A percentile compares a stretch with the other conserved stretches of the same genome.
These are phyloP conservation scores for Epinephelus lanceolatus DNA, from an alignment of 2,113 vertebrate genomes.

Conservation along the genomic window DNA sequence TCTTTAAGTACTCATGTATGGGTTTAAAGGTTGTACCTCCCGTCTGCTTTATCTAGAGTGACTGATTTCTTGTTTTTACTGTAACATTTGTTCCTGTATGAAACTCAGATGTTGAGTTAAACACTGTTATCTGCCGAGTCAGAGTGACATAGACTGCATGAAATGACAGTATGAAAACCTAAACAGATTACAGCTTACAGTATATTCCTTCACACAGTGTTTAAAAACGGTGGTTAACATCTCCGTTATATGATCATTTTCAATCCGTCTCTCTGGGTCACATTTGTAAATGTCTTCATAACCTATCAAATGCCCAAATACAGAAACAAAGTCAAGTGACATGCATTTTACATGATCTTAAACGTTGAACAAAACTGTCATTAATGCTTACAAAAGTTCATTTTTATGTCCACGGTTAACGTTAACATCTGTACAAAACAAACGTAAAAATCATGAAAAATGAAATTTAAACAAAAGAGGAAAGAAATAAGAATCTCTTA, in stretches of 20 bases:
- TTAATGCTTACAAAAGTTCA: constrained; percentile 44
- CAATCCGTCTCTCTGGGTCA: constrained; percentile 23
- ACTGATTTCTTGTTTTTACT: constrained; percentile 14
- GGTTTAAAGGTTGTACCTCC: constrained; percentile 1
- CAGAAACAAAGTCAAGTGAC: constrained; percentile 66
- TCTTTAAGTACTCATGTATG: constrained; percentile 39
- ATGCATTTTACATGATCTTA: constrained; percentile 60
- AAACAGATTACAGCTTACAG: constrained; percentile 6
- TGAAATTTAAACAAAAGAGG: constrained; percentile 14
- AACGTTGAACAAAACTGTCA: constrained; percentile 51
- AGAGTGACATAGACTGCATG: constrained; percentile 8
- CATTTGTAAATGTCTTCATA: constrained; percentile 56
- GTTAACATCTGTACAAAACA: constrained; percentile 60
- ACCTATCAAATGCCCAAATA: constrained; percentile 61
- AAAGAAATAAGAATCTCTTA: constrained; percentile 50
- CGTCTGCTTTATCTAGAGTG: not conserved
- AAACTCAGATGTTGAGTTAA: not conserved
- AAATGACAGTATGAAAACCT: constrained; percentile 16
- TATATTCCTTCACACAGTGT: constrained; percentile 52
- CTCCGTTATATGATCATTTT: constrained; percentile 1
- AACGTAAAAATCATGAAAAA: constrained; percentile 47
- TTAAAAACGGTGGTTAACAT: constrained; percentile 25
- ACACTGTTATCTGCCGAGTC: not conserved
- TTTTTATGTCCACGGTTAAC: constrained; percentile 15
- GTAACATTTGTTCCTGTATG: constrained; percentile 18